A percentile compares a stretch with the other conserved stretches of the same genome.
Conservation (phyloP, 1,140 invertebrate genomes). For the Bombus turneri region DNA sequence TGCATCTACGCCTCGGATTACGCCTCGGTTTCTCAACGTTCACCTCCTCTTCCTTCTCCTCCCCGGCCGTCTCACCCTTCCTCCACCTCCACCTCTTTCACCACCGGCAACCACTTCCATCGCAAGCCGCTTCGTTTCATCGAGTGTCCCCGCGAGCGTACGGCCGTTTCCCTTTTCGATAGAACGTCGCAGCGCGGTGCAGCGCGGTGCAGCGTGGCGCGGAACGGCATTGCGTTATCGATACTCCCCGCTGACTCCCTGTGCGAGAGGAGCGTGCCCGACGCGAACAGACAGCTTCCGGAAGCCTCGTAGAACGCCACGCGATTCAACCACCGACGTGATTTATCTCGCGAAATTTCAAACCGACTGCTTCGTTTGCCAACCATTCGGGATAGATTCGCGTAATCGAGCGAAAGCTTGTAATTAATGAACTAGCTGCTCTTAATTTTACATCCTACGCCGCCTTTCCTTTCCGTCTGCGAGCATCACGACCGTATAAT, state of each 20-base stretch:
- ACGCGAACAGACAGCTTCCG: slow-evolving; percentile 30
- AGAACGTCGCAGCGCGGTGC: slow-evolving; percentile 8
- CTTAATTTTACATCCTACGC: slow-evolving; percentile 15
- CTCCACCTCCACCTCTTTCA: slow-evolving; percentile 44
- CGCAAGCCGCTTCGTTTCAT: slow-evolving; percentile 20
- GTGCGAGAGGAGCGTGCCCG: slow-evolving; percentile 1
- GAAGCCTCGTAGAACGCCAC: slow-evolving; percentile 1
- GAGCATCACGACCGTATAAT: background rate
- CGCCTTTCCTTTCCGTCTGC: background rate
- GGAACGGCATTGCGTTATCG: background rate
- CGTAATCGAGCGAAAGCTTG: slow-evolving; percentile 24
- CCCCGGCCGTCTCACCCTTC: slow-evolving; percentile 27
- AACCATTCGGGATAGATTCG: background rate
- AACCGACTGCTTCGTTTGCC: slow-evolving; percentile 1
- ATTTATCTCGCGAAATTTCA: slow-evolving; percentile 42
- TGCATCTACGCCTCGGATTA: slow-evolving; percentile 75
- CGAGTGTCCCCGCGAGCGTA: slow-evolving; percentile 26
- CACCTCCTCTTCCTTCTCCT: slow-evolving; percentile 63
- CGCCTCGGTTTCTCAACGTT: slow-evolving; percentile 70
- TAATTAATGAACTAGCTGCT: slow-evolving; percentile 3
- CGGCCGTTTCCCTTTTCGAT: slow-evolving; percentile 43
- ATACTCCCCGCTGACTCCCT: background rate
- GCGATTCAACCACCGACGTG: slow-evolving; percentile 27
- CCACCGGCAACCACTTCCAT: slow-evolving; percentile 35
- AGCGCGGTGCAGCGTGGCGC: background rate